These are phyloP conservation scores for Auanema freiburgensis DNA, from an alignment of 2,888 invertebrate species.

Conservation along the genomic window DNA sequence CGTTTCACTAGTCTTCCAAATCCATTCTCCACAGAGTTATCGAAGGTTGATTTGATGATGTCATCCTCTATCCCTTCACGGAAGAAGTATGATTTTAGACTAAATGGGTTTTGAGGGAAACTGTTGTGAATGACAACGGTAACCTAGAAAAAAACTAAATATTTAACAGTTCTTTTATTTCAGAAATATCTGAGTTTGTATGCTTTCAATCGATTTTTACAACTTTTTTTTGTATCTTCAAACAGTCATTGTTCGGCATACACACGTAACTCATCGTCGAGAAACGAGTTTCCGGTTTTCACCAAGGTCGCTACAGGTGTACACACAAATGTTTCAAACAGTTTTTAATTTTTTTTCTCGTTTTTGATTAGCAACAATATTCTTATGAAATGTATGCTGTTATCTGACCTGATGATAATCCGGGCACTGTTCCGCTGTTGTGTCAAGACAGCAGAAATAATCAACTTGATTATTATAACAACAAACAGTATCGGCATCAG, in stretches of 20 bases:
- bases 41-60: conserved; percentile 27
- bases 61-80: conserved; percentile 57
- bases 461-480: conserved; percentile 64
- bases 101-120: conserved; percentile 59
- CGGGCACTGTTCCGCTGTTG: conserved; percentile 57
- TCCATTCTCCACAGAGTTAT: conserved; percentile 27
- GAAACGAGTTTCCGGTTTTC: no score
- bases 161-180: background rate
- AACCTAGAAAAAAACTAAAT: conserved; percentile 3
- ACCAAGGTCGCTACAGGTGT: no score
- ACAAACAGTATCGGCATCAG: conserved; percentile 60
- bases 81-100: conserved; percentile 60
- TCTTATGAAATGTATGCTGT: no score
- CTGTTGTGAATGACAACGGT: conserved; percentile 48
- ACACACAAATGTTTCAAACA: no score
- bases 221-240: no score
- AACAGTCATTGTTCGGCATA: no score
- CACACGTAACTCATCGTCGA: no score
- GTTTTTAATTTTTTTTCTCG: no score
- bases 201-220: no score
- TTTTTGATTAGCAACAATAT: background rate
- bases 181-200: no score
- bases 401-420: conserved; percentile 53
- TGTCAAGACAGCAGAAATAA: conserved; percentile 62
- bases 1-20: no score